Percentiles rank a stretch among this genome's conserved stretches.
Conservation (phyloP, 2,113 vertebrate genomes). For the Vulpes ferrilata region DNA sequence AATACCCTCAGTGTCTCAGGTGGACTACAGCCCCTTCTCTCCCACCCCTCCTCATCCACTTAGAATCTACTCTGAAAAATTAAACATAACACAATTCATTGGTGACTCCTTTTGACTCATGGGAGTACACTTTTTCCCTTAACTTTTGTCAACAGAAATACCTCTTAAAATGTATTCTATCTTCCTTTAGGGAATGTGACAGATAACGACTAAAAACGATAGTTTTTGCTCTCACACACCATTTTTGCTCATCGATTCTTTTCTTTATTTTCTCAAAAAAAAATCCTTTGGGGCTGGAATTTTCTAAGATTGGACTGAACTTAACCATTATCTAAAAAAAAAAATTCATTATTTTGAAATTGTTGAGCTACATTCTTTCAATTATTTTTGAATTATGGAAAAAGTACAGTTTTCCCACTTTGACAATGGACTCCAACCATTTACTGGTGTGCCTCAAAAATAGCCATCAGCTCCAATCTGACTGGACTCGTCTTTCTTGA, state of each 20-base stretch:
- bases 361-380: conserved; percentile 72
- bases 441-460: conserved; percentile 69
- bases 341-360: conserved; percentile 80
- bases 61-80: conserved; percentile 24
- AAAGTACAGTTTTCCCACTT: conserved; percentile 71
- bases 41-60: not conserved
- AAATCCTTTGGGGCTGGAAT: conserved; percentile 61
- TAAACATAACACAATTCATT: not conserved
- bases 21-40: not conserved
- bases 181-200: conserved; percentile 58
- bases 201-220: conserved; percentile 53
- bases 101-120: conserved; percentile 15
- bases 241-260: conserved; percentile 70
- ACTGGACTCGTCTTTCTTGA: not conserved
- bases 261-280: conserved; percentile 70
- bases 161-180: conserved; percentile 48
- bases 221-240: not conserved
- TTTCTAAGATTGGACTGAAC: conserved; percentile 73
- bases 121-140: not conserved
- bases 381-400: conserved; percentile 78
- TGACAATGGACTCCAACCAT: conserved; percentile 66
- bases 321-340: conserved; percentile 69
- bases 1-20: not conserved
- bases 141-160: conserved; percentile 60
- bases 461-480: conserved; percentile 41